phyloP scores from a whole-genome alignment of 2,888 invertebrate species.

The Caradrina kadenii region DNA sequence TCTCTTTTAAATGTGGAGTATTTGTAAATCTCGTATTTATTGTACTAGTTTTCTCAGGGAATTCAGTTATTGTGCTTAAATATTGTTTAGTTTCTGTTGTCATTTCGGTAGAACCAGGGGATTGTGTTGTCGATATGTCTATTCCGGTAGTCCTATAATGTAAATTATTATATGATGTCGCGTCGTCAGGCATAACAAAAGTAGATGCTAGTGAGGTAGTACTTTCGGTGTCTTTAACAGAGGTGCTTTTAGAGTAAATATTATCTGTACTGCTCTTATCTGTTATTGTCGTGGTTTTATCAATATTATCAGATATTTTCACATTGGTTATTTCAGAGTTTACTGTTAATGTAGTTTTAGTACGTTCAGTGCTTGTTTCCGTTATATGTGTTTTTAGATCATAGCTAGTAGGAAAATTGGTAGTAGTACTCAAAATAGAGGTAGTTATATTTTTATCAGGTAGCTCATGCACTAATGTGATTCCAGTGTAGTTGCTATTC shows the following conservation, averaged over 20 bases:
- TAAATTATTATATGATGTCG: constrained; percentile 1
- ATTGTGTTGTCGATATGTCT: constrained; percentile 4
- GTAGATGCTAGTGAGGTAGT: constrained; percentile 3
- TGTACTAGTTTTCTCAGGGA: constrained; percentile 9
- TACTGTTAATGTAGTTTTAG: constrained; percentile 17
- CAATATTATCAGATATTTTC: not conserved
- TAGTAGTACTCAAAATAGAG: constrained; percentile 18
- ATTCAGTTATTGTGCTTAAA: constrained; percentile 23
- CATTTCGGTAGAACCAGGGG: constrained; percentile 1
- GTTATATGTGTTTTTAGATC: constrained; percentile 7
- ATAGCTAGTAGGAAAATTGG: constrained; percentile 14
- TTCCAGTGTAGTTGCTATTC: constrained; percentile 79
- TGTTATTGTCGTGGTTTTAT: constrained; percentile 9
- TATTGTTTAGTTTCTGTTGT: constrained; percentile 21
- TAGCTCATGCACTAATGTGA: constrained; percentile 59
- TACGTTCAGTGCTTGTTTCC: constrained; percentile 22
- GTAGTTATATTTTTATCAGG: constrained; percentile 52
- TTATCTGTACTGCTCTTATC: not conserved
- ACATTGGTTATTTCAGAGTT: constrained; percentile 21
- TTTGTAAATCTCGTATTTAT: not conserved
- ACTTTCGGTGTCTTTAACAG: not conserved
- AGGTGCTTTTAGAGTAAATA: constrained; percentile 5
- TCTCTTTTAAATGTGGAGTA: constrained; percentile 1
- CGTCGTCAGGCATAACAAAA: not conserved
- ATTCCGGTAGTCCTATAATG: not conserved